These are phyloP conservation scores for Gibbula magus DNA, from an alignment of 2,888 invertebrate genomes.

Conservation along the genomic window DNA sequence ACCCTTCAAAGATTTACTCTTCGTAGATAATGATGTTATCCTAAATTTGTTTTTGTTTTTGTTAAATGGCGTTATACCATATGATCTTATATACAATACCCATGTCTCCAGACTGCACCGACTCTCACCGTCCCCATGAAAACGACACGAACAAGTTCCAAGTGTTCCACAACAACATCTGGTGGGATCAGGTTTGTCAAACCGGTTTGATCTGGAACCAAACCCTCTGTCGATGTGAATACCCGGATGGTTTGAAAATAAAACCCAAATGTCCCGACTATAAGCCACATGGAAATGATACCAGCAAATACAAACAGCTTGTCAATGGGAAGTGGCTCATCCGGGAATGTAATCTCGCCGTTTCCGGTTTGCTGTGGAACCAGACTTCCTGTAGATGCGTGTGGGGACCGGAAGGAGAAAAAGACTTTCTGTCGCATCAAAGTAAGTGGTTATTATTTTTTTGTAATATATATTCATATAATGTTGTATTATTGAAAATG, in stretches of 20 bases:
- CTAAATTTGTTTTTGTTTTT: too few species aligned
- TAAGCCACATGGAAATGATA: conserved; percentile 4
- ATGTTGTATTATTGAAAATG: background rate
- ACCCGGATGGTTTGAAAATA: conserved; percentile 23
- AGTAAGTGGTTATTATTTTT: background rate
- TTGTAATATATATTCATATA: background rate
- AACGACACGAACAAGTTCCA: conserved; percentile 45
- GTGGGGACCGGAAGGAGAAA: conserved; percentile 46
- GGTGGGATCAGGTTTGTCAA: conserved; percentile 47
- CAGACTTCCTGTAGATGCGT: conserved; percentile 48
- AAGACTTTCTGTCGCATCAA: conserved; percentile 19
- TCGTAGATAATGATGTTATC: too few species aligned
- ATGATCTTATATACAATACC: too few species aligned
- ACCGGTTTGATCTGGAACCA: conserved; percentile 48
- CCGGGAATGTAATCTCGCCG: conserved; percentile 47
- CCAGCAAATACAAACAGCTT: conserved; percentile 44
- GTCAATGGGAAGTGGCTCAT: conserved; percentile 48
- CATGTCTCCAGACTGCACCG: conserved; percentile 36
- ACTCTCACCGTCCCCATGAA: conserved; percentile 33
- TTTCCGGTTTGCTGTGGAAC: conserved; percentile 48
- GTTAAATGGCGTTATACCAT: too few species aligned
- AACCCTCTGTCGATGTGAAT: conserved; percentile 47
- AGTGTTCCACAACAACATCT: conserved; percentile 43
- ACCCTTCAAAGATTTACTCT: too few species aligned
- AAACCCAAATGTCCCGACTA: conserved; percentile 25